These are phyloP conservation scores for Achatina immaculata DNA, from an alignment of 1,140 invertebrate species.

Conservation along the genomic window DNA sequence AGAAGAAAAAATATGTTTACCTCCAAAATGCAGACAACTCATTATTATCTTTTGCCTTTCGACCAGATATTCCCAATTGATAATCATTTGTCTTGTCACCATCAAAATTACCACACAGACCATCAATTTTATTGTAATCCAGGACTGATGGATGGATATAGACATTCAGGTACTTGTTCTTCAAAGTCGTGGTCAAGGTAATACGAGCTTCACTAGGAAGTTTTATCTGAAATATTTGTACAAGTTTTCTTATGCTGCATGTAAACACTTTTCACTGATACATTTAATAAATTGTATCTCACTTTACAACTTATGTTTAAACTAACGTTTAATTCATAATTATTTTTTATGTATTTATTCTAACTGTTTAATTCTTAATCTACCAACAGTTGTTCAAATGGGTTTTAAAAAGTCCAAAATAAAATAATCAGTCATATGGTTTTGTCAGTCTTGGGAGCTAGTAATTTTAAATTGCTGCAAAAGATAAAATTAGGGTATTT, in stretches of 20 bases:
- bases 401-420: no score
- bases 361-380: no score
- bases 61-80: not conserved
- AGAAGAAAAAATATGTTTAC: not conserved
- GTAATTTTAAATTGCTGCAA: no score
- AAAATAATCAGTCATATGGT: no score
- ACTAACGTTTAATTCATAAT: no score
- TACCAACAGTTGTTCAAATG: no score
- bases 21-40: not conserved
- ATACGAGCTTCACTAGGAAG: slow-evolving; percentile 43
- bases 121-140: slow-evolving; percentile 46
- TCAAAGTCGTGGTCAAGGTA: slow-evolving; percentile 23
- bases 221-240: slow-evolving; percentile 38
- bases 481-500: no score
- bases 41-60: not conserved
- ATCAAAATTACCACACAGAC: slow-evolving; percentile 58
- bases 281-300: not conserved
- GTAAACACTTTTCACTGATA: not conserved
- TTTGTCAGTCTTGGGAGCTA: no score
- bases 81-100: slow-evolving; percentile 37
- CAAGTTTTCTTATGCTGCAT: not conserved
- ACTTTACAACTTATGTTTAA: no score
- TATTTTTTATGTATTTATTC: no score
- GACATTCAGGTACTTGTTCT: slow-evolving; percentile 52
- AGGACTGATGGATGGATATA: slow-evolving; percentile 45